Percentiles rank a stretch among this genome's conserved stretches.
Evolutionary conservation across 2,113 vertebrate species (phyloP).

Genomic region (Chaetorhynchus papuensis): DNA sequence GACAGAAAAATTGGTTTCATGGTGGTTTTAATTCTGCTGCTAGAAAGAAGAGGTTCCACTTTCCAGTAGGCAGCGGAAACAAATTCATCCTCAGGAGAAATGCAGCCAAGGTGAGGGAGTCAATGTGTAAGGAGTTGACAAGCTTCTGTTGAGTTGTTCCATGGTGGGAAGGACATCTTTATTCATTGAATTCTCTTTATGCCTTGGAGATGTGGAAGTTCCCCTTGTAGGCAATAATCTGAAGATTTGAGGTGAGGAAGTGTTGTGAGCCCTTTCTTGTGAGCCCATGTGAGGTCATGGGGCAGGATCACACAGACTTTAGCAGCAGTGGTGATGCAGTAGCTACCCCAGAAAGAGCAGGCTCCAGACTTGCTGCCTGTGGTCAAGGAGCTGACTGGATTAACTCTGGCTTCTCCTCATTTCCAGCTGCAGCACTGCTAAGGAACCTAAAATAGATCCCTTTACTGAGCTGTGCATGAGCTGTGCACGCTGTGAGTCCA

Average conservation of each 20-base stretch:
- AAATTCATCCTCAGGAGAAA: background rate
- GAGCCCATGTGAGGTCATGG: background rate
- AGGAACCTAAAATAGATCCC: background rate
- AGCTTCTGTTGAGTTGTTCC: background rate
- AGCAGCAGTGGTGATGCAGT: background rate
- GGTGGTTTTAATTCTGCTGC: background rate
- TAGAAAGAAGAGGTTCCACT: background rate
- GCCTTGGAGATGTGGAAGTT: background rate
- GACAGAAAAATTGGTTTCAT: background rate
- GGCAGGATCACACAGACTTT: background rate
- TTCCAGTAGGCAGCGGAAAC: background rate
- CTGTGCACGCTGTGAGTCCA: rapidly evolving
- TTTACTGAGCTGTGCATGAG: background rate
- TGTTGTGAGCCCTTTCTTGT: background rate
- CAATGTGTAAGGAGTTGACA: background rate
- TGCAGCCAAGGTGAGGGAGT: background rate
- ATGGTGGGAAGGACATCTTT: background rate
- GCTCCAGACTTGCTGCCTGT: background rate
- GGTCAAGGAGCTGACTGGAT: conserved; percentile 2
- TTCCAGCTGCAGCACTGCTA: conserved; percentile 25
- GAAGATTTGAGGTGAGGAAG: background rate
- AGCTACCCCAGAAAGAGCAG: background rate
- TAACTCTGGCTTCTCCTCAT: background rate
- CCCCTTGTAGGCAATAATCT: background rate
- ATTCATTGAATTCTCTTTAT: background rate